These are phyloP conservation scores for Perognathus longimembris DNA, from an alignment of 2,113 vertebrate genomes.

Conservation along the genomic window DNA sequence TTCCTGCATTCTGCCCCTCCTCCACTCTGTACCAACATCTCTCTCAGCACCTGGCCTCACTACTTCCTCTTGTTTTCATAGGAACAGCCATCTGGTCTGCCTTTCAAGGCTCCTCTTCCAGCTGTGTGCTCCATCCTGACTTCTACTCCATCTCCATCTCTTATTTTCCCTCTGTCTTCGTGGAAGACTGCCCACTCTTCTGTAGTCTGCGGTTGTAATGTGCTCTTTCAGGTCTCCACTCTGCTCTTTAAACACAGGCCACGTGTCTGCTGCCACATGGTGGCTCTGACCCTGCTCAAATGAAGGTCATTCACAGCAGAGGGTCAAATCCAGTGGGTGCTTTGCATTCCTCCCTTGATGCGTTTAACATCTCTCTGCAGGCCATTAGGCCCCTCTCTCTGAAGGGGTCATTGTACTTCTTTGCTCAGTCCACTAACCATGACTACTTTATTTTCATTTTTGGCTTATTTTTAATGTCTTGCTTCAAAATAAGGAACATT, in stretches of 20 bases:
- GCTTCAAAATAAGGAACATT: background rate
- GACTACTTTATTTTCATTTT: background rate
- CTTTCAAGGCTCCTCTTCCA: background rate
- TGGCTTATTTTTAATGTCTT: background rate
- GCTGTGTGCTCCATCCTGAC: background rate
- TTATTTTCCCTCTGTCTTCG: no score
- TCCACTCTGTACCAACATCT: background rate
- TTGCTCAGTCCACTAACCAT: background rate
- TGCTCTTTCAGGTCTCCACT: background rate
- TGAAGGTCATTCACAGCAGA: background rate
- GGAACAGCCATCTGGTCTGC: background rate
- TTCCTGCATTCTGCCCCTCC: background rate
- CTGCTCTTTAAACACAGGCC: background rate
- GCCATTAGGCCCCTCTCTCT: background rate
- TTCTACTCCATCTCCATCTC: background rate
- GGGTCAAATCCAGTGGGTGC: background rate
- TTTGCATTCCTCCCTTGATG: background rate
- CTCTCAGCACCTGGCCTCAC: background rate
- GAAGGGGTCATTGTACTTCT: background rate
- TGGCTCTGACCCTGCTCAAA: background rate
- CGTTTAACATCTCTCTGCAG: background rate
- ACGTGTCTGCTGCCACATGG: background rate
- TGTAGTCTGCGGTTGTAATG: background rate
- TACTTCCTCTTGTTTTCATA: slow-evolving; percentile 16
- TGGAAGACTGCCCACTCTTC: background rate